A percentile compares a stretch with the other conserved stretches of the same genome.
Evolutionary conservation across 2,113 vertebrate species (phyloP).

Genomic region (Ptilonorhynchus violaceus): DNA sequence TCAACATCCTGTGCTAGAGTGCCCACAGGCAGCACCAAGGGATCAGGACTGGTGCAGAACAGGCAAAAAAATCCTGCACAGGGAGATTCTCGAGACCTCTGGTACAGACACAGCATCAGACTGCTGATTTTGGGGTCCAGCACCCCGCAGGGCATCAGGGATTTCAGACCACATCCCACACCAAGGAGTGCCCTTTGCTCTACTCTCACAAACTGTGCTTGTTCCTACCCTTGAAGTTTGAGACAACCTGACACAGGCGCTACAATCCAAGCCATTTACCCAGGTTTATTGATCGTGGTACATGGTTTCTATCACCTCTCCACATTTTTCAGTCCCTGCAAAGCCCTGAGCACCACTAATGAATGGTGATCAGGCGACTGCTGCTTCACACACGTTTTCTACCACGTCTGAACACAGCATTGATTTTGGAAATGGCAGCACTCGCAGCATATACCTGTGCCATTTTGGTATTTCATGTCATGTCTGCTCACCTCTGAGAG

Average conservation of each 20-base stretch:
- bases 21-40: neutral
- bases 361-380: neutral
- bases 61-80: neutral
- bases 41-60: no score
- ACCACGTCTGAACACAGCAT: neutral
- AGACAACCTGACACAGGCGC: neutral
- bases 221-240: neutral
- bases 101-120: neutral
- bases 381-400: neutral
- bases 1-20: accelerated
- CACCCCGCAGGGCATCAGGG: accelerated
- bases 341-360: neutral
- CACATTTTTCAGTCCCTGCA: neutral
- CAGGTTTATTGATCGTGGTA: accelerated
- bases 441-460: neutral
- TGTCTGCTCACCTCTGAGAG: neutral
- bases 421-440: neutral
- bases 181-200: neutral
- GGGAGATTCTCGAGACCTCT: neutral
- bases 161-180: neutral
- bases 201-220: neutral
- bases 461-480: neutral
- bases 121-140: neutral
- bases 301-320: neutral
- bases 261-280: neutral